Conservation (phyloP, 35 echinoderm and acorn worm species). For the Amphiura filiformis region DNA sequence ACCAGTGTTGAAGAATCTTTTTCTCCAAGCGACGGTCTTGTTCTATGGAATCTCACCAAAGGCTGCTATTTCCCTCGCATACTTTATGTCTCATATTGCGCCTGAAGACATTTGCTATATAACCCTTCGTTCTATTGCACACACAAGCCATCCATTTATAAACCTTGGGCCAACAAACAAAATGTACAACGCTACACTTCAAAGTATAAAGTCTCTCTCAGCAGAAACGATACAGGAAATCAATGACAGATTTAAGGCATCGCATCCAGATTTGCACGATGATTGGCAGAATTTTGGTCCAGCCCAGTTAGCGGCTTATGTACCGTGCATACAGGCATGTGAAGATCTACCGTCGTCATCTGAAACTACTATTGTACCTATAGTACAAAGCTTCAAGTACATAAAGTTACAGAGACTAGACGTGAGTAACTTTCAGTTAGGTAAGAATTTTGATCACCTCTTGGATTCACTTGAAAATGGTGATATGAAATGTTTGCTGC, state of each 20-base stretch:
- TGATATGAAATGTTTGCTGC: not conserved
- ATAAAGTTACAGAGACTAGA: not conserved
- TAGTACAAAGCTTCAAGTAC: not conserved
- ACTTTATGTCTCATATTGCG: not conserved
- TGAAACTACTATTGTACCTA: not conserved
- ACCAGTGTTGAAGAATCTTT: not conserved
- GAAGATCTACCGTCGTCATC: not conserved
- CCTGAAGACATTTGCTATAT: not conserved
- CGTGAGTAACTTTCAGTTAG: not conserved
- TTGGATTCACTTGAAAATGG: not conserved
- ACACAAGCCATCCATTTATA: not conserved
- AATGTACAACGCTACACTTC: not conserved
- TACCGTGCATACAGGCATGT: not conserved
- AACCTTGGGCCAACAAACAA: not conserved
- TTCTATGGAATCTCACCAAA: not conserved
- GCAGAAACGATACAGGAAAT: not conserved
- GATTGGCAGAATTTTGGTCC: not conserved
- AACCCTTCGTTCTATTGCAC: not conserved
- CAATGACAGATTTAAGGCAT: not conserved
- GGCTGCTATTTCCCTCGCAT: not conserved
- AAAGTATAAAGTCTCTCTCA: not conserved
- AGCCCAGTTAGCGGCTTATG: not conserved
- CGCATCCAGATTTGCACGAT: not conserved
- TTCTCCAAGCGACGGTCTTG: not conserved
- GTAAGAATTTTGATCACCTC: not conserved